These are phyloP conservation scores for Drosophila recens DNA, from an alignment of 2,888 invertebrate genomes.

Conservation along the genomic window DNA sequence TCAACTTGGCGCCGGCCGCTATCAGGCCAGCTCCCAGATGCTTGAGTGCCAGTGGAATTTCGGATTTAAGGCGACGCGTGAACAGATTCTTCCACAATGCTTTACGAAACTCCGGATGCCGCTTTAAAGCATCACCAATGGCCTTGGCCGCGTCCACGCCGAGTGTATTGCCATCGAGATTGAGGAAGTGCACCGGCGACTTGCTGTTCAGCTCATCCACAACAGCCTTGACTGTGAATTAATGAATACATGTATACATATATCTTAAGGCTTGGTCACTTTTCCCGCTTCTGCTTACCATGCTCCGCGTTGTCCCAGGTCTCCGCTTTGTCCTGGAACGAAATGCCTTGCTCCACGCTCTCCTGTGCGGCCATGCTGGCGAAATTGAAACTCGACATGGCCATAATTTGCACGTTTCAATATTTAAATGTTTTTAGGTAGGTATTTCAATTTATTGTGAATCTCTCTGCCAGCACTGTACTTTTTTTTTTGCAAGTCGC, in stretches of 20 bases:
- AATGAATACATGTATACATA: neutral
- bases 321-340: slow-evolving; percentile 92
- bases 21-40: slow-evolving; percentile 93
- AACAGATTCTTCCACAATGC: slow-evolving; percentile 99
- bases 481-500: slow-evolving; percentile 38
- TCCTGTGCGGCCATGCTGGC: slow-evolving; percentile 62
- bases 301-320: slow-evolving; percentile 92
- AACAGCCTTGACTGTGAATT: slow-evolving; percentile 88
- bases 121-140: slow-evolving; percentile 92
- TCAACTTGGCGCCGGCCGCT: slow-evolving; percentile 91
- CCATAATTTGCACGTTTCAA: slow-evolving; percentile 15
- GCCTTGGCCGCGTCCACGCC: slow-evolving; percentile 95
- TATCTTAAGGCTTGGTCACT: neutral
- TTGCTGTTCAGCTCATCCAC: slow-evolving; percentile 91
- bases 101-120: slow-evolving; percentile 91
- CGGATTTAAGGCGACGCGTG: slow-evolving; percentile 96
- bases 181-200: slow-evolving; percentile 89
- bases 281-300: slow-evolving; percentile 87
- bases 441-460: neutral
- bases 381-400: slow-evolving; percentile 71
- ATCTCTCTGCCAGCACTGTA: slow-evolving; percentile 48
- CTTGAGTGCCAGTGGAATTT: slow-evolving; percentile 95
- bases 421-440: neutral
- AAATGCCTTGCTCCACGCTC: slow-evolving; percentile 87
- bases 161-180: slow-evolving; percentile 96